Evolutionary conservation across 2,113 vertebrate genomes (phyloP).

Genomic region (Sminthopsis crassicaudata): DNA sequence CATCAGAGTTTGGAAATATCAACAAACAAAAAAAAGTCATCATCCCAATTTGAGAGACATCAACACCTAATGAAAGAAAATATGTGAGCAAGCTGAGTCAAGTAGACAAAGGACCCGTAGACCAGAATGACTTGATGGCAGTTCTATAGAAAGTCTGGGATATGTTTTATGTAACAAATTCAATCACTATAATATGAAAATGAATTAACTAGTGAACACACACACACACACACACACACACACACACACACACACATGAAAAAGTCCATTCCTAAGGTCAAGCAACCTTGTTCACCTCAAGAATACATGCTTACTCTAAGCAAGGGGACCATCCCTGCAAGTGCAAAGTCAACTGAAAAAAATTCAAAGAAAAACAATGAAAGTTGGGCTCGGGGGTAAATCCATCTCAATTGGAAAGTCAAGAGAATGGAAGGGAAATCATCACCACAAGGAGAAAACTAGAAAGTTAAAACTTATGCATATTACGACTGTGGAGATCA

Average conservation of each 20-base stretch:
- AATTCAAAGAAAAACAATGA: not conserved
- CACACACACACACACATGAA: too few species aligned
- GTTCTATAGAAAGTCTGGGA: not conserved
- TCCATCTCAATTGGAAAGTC: not conserved
- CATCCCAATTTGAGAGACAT: not conserved
- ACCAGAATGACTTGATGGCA: not conserved
- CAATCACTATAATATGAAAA: not conserved
- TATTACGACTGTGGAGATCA: not conserved
- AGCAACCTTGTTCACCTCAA: too few species aligned
- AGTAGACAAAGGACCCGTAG: not conserved
- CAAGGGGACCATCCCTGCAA: too few species aligned
- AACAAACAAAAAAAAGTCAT: not conserved
- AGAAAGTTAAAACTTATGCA: not conserved
- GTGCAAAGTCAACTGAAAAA: not conserved
- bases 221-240: too few species aligned
- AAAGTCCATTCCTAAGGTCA: not conserved
- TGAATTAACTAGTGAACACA: not conserved
- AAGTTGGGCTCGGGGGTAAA: not conserved
- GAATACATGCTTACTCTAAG: not conserved
- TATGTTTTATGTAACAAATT: not conserved
- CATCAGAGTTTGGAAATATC: not conserved
- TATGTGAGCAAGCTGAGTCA: not conserved
- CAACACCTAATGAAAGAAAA: not conserved
- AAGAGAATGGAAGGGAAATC: not conserved
- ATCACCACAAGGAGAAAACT: not conserved